phyloP scores from a whole-genome alignment of 37 sponge, comb jelly and placozoan genomes.

The Geodia barretti region DNA sequence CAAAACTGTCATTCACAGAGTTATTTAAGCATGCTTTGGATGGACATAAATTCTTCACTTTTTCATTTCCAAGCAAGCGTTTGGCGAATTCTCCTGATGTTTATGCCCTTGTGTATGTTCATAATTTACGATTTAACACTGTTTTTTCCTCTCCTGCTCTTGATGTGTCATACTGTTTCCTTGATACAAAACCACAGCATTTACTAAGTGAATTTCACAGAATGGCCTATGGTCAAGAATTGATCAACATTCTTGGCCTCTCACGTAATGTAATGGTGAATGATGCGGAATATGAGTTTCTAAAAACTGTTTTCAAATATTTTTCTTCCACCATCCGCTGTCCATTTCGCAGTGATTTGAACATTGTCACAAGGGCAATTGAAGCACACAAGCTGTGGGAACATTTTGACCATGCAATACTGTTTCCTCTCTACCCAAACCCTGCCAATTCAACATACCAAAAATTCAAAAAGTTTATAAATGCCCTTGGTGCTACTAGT shows the following conservation, averaged over 20 bases:
- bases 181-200: background rate
- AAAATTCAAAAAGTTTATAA: no score
- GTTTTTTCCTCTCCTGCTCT: slow-evolving; percentile 10
- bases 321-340: no score
- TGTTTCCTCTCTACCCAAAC: no score
- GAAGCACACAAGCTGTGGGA: no score
- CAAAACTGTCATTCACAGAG: background rate
- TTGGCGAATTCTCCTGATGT: background rate
- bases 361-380: no score
- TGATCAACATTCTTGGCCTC: background rate
- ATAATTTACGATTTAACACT: background rate
- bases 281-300: slow-evolving; percentile 5
- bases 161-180: slow-evolving; percentile 17
- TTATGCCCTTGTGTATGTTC: background rate
- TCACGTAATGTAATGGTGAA: background rate
- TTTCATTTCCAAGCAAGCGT: no score
- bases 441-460: no score
- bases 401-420: no score
- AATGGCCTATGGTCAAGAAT: background rate
- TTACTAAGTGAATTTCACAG: background rate
- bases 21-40: background rate
- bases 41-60: background rate
- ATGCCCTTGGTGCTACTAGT: no score
- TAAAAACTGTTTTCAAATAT: slow-evolving; percentile 3
- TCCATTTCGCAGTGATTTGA: no score